phyloP scores from a whole-genome alignment of 2,888 invertebrate genomes.

The Villa cingulata region DNA sequence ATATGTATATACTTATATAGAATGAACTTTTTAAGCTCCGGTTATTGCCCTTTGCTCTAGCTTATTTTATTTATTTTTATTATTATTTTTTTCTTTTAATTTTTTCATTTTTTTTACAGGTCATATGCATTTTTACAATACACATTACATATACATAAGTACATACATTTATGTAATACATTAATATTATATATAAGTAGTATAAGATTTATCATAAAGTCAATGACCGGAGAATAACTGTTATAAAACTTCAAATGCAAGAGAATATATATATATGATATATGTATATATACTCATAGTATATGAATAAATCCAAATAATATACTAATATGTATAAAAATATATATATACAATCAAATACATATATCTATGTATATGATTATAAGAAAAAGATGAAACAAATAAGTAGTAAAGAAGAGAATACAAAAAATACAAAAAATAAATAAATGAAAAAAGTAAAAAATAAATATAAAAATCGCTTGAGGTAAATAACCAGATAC shows the following conservation, averaged over 20 bases:
- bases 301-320: too few species aligned
- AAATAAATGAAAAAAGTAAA: neutral
- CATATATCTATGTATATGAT: too few species aligned
- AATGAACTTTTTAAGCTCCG: too few species aligned
- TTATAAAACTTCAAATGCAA: neutral
- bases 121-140: too few species aligned
- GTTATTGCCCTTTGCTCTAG: neutral
- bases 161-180: too few species aligned
- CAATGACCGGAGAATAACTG: neutral
- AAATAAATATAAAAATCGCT: neutral
- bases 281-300: too few species aligned
- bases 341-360: neutral
- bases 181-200: too few species aligned
- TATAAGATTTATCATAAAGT: neutral
- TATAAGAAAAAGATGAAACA: too few species aligned
- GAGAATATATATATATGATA: neutral
- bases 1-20: neutral
- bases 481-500: neutral
- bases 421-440: neutral
- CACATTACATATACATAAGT: too few species aligned
- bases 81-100: too few species aligned
- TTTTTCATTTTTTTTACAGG: too few species aligned
- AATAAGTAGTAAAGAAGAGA: neutral
- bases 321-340: neutral
- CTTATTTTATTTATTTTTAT: too few species aligned